Evolutionary conservation across 2,797 vertebrate species (phyloP).

Genomic region (Rhabdomys pumilio): DNA sequence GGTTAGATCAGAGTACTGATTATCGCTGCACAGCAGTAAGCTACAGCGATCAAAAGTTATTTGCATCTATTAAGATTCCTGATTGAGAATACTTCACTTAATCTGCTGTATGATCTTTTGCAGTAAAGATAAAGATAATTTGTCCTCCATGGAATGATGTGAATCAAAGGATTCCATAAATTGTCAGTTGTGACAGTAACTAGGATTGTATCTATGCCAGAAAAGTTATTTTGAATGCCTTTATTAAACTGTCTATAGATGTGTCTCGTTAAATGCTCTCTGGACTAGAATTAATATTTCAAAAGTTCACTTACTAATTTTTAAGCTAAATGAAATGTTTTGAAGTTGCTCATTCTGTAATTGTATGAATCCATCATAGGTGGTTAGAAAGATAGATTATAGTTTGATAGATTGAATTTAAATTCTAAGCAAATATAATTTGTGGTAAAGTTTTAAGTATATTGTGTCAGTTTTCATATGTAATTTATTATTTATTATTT

Average conservation of each 20-base stretch:
- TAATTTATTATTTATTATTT: background rate
- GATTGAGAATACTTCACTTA: background rate
- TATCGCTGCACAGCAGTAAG: background rate
- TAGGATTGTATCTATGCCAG: background rate
- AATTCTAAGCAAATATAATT: background rate
- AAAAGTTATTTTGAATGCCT: background rate
- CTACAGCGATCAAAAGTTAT: background rate
- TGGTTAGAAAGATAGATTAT: background rate
- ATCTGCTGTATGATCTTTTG: background rate
- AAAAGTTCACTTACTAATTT: background rate
- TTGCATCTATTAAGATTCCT: background rate
- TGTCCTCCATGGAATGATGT: background rate
- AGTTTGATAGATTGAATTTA: too few relatives aligned
- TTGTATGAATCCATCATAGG: background rate
- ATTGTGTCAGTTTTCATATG: background rate
- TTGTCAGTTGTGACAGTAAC: background rate
- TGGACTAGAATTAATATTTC: background rate
- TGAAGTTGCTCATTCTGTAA: background rate
- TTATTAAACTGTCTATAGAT: background rate
- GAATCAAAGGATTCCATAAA: background rate
- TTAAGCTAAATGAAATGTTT: background rate
- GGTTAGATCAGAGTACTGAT: background rate
- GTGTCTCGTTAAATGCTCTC: background rate
- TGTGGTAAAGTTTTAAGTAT: background rate
- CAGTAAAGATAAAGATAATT: background rate